These are phyloP conservation scores for Aurelia aurita complex sp. Pacific DNA, from an alignment of 30 jellyfish, hydroid and myxozoan species.

Conservation along the genomic window DNA sequence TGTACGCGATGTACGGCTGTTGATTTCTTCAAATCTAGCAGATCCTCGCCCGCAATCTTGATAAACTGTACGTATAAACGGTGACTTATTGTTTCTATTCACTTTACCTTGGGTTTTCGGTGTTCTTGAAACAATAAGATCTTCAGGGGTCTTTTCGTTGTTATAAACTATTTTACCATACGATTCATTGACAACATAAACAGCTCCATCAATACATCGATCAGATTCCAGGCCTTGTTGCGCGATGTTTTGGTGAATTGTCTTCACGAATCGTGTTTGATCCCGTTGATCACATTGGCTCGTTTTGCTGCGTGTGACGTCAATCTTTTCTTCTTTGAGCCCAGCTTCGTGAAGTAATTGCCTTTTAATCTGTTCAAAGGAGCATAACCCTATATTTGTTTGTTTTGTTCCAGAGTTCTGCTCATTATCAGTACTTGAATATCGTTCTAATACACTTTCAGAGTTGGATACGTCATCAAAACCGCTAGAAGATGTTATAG, in stretches of 20 bases:
- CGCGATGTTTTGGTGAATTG: slow-evolving; percentile 10
- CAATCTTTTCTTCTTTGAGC: slow-evolving; percentile 17
- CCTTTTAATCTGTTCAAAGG: slow-evolving; percentile 45
- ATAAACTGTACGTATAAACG: slow-evolving; percentile 42
- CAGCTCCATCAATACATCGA: not conserved
- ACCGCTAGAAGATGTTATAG: too few relatives aligned
- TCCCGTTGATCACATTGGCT: not conserved
- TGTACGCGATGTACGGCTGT: slow-evolving; percentile 6
- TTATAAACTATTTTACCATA: slow-evolving; percentile 12
- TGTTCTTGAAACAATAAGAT: slow-evolving; percentile 13
- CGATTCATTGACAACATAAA: slow-evolving; percentile 20
- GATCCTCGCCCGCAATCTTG: slow-evolving; percentile 28
- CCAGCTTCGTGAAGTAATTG: slow-evolving; percentile 34
- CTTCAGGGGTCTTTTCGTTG: slow-evolving; percentile 27
- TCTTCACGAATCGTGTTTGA: slow-evolving; percentile 20
- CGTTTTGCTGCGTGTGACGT: slow-evolving; percentile 22
- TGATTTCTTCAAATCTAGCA: slow-evolving; percentile 8
- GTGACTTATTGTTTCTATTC: slow-evolving; percentile 32
- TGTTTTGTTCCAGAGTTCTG: not conserved
- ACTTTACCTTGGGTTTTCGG: not conserved
- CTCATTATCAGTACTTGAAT: too few relatives aligned
- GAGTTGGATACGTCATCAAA: too few relatives aligned
- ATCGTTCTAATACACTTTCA: too few relatives aligned
- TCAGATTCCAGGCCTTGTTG: not conserved
- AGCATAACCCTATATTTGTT: not conserved